Evolutionary conservation across 2,888 invertebrate species (phyloP).

Genomic region (Trachelus stipa): DNA sequence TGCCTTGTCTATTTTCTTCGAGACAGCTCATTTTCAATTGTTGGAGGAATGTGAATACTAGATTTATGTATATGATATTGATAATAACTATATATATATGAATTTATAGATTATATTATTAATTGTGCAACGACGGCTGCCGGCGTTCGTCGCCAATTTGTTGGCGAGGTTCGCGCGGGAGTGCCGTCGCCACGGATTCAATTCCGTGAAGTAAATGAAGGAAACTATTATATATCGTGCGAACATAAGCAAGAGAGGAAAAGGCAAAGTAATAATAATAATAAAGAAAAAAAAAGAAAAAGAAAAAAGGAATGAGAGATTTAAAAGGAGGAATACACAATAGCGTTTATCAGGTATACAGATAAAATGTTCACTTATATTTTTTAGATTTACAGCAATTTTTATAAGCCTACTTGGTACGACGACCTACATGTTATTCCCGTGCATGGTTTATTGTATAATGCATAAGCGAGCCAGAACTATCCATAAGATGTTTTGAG

Average conservation of each 20-base stretch:
- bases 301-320: slow-evolving; percentile 33
- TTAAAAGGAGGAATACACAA: not conserved
- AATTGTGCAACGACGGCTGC: slow-evolving; percentile 24
- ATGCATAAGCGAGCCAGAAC: not conserved
- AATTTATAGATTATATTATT: slow-evolving; percentile 35
- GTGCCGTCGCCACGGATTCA: not conserved
- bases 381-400: slow-evolving; percentile 65
- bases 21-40: slow-evolving; percentile 65
- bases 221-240: slow-evolving; percentile 24
- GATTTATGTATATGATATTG: slow-evolving; percentile 40
- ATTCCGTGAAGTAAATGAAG: not conserved
- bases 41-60: slow-evolving; percentile 65
- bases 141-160: not conserved
- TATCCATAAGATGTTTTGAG: not conserved
- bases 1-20: slow-evolving; percentile 66
- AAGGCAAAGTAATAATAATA: slow-evolving; percentile 31
- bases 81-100: slow-evolving; percentile 28
- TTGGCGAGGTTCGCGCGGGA: not conserved
- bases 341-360: slow-evolving; percentile 21
- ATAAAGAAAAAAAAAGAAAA: slow-evolving; percentile 21
- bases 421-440: slow-evolving; percentile 55
- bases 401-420: slow-evolving; percentile 62
- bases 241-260: slow-evolving; percentile 25
- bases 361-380: slow-evolving; percentile 59
- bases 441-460: slow-evolving; percentile 1